phyloP scores from a whole-genome alignment of 2,113 vertebrate species.

The Mobula birostris region DNA sequence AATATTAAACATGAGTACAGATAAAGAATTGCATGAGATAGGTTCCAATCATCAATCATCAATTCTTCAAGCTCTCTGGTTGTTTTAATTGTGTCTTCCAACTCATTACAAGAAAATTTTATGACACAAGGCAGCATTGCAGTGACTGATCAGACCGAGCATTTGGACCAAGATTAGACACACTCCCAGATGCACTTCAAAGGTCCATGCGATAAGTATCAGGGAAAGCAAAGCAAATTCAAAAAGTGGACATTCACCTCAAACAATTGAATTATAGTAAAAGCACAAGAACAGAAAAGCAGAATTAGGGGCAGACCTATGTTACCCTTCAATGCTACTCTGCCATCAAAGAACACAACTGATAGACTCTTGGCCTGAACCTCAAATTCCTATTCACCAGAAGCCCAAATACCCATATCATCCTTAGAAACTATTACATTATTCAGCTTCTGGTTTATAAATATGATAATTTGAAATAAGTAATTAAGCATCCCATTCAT shows the following conservation, averaged over 20 bases:
- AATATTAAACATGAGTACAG: background rate
- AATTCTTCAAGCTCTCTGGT: background rate
- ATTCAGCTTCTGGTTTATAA: no score
- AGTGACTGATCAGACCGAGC: background rate
- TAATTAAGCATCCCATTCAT: background rate
- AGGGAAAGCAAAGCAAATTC: background rate
- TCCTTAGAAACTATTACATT: no score
- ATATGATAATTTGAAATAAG: background rate
- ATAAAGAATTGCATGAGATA: background rate
- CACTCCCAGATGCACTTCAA: background rate
- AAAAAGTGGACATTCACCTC: background rate
- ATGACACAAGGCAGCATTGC: background rate
- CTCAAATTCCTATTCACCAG: no score
- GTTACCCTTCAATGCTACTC: no score
- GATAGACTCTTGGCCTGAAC: no score
- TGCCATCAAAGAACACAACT: no score
- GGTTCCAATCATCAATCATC: background rate
- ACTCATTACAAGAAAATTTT: background rate
- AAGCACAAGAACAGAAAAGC: background rate
- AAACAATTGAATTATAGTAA: background rate
- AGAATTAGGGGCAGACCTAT: no score
- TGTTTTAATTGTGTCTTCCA: slow-evolving; percentile 2
- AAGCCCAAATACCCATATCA: no score
- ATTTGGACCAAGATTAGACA: background rate
- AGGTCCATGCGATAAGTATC: background rate